Evolutionary conservation across 2,888 invertebrate species (phyloP).

Genomic region (Drosophila neoperkinsi): DNA sequence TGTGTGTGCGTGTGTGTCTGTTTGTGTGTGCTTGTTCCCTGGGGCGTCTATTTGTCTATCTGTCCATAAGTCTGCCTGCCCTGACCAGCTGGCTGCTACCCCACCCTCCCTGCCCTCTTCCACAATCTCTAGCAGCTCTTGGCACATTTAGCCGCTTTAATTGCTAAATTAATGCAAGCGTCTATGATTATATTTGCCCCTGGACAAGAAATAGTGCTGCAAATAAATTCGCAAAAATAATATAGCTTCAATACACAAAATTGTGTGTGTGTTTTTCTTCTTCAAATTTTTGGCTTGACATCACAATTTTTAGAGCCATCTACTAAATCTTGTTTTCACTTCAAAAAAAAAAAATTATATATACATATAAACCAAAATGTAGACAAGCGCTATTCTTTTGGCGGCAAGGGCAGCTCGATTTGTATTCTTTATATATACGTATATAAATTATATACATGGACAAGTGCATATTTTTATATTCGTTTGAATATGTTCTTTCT

Average conservation of each 20-base stretch:
- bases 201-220: conserved; percentile 25
- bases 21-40: conserved; percentile 31
- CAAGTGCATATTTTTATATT: conserved; percentile 7
- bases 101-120: neutral
- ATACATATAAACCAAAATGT: neutral
- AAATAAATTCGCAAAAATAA: conserved; percentile 37
- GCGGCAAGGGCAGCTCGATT: conserved; percentile 5
- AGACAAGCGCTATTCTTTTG: conserved; percentile 7
- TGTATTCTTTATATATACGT: neutral
- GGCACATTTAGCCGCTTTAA: conserved; percentile 59
- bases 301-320: neutral
- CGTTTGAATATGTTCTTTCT: neutral
- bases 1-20: conserved; percentile 15
- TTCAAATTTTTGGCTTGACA: conserved; percentile 4
- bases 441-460: conserved; percentile 1
- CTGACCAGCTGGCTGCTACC: neutral
- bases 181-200: conserved; percentile 56
- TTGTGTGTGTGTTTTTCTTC: neutral
- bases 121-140: conserved; percentile 41
- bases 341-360: neutral
- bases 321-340: conserved; percentile 4
- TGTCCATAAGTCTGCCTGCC: conserved; percentile 13
- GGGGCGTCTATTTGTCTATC: conserved; percentile 45
- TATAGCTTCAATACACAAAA: neutral
- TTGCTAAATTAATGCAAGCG: conserved; percentile 73